Base-by-base conservation (phyloP, 2,113 vertebrate genomes). In the Ceuthmochares aereus region DNA sequence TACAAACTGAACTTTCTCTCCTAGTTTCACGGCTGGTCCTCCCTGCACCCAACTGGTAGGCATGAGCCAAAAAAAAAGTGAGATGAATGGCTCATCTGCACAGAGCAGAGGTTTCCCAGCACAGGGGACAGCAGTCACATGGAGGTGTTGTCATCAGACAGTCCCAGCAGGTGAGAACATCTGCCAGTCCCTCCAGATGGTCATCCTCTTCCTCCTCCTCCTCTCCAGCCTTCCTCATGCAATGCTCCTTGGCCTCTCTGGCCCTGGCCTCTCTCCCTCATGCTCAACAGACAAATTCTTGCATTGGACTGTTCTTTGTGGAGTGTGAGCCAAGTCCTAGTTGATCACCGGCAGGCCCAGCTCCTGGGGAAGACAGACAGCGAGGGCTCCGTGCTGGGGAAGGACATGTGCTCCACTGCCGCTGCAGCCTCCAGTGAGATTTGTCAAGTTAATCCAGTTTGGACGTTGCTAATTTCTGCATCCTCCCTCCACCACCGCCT, bases 391-490 rank as follows among this genome's bases (percentile, higher is more conserved):
- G 2, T 6, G 32, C 69, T 23, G 32, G 80, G 45, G 21, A 10
- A 19, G 42, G 85, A 49, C 8, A 15, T 4, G 10, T 49, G 83
- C 84, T 90, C 87, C 36, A 52, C 10, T 37, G 16, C 68, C 1
- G 3, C 80, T 8, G 74, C 69, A 70, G 25, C 34, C 68, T 51
- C 30, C 47, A 7, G 0, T 5, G 68, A 76, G 76, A 95, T 91
- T 54, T 76, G 66, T 94, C 87, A 74, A 42, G 63, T 87, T 95
- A 93, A 96, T 92, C 77, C 86, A 42, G 29, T 85, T 83, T 86
- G 93, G 87, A 94, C 75, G 0, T 42, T 3, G 25, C 90, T 74
- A 47, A 68, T 70, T 92, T 60, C 42, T 27, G 70, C 78, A 45
- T 80, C 79, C 68, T 90, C 64, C 75, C 72, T n/a, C 80, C 51